Percentiles rank a stretch among this genome's conserved stretches.
phyloP scores from a whole-genome alignment of 2,113 vertebrate species.

The Entelurus aequoreus region DNA sequence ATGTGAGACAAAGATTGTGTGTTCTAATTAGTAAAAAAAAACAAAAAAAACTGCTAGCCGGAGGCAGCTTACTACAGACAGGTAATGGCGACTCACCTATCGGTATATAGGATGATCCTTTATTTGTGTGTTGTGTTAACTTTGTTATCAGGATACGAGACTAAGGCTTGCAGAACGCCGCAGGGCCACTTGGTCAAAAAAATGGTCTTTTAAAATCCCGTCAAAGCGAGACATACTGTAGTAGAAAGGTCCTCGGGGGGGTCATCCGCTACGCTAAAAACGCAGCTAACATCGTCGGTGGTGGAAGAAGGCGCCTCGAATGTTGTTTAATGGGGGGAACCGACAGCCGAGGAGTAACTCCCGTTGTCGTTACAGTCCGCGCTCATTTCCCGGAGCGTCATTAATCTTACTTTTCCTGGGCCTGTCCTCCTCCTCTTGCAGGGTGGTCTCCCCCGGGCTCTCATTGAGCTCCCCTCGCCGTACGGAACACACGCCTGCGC shows the following conservation, averaged over 20 bases:
- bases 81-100: no score
- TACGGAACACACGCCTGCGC: constrained; percentile 18
- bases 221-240: constrained; percentile 23
- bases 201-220: constrained; percentile 4
- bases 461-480: constrained; percentile 47
- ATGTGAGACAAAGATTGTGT: no score
- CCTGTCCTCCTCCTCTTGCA: constrained; percentile 58
- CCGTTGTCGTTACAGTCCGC: constrained; percentile 56
- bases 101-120: no score
- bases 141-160: no score
- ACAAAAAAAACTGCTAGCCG: no score
- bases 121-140: constrained; percentile 28
- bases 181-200: no score
- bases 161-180: no score
- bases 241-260: constrained; percentile 18
- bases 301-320: constrained; percentile 14
- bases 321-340: constrained; percentile 55
- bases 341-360: constrained; percentile 60
- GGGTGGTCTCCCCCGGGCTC: constrained; percentile 59
- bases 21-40: no score
- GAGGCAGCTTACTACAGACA: no score
- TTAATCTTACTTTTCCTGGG: constrained; percentile 70
- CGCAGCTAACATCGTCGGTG: constrained; percentile 31
- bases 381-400: constrained; percentile 62
- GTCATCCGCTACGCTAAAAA: constrained; percentile 34